These are phyloP conservation scores for Paguma larvata DNA, from an alignment of 2,797 vertebrate species.

Conservation along the genomic window DNA sequence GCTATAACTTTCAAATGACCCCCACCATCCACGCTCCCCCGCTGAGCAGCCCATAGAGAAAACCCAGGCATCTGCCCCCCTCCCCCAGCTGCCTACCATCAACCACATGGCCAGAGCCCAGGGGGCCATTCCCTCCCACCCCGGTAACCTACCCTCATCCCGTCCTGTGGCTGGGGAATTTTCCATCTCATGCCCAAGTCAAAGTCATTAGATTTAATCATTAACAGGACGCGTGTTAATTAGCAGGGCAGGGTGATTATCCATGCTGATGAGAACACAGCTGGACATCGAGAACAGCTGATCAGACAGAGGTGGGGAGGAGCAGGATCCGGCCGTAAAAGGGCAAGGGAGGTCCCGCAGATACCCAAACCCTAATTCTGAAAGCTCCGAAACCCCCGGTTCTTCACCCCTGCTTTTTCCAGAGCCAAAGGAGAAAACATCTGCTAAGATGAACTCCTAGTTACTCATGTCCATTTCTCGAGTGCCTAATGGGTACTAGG, in stretches of 20 bases:
- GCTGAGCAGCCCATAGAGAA: slow-evolving; percentile 56
- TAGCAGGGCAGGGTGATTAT: slow-evolving; percentile 60
- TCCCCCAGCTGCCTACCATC: not conserved
- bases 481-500: not conserved
- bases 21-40: slow-evolving; percentile 17
- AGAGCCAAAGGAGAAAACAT: slow-evolving; percentile 4
- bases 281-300: slow-evolving; percentile 64
- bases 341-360: not conserved
- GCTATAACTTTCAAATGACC: slow-evolving; percentile 73
- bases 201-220: slow-evolving; percentile 82
- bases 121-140: not conserved
- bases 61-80: not conserved
- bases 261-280: slow-evolving; percentile 72
- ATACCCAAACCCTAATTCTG: not conserved
- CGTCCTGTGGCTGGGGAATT: slow-evolving; percentile 69
- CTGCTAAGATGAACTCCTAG: not conserved
- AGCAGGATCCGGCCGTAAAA: not conserved
- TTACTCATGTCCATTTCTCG: not conserved
- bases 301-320: not conserved
- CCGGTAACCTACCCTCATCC: slow-evolving; percentile 22
- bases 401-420: not conserved
- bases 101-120: not conserved
- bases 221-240: slow-evolving; percentile 77
- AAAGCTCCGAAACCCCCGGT: not conserved
- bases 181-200: slow-evolving; percentile 76